Percentiles rank a stretch among this genome's conserved stretches.
Evolutionary conservation across 1,140 invertebrate species (phyloP).

Genomic region (Drosophila watanabei): DNA sequence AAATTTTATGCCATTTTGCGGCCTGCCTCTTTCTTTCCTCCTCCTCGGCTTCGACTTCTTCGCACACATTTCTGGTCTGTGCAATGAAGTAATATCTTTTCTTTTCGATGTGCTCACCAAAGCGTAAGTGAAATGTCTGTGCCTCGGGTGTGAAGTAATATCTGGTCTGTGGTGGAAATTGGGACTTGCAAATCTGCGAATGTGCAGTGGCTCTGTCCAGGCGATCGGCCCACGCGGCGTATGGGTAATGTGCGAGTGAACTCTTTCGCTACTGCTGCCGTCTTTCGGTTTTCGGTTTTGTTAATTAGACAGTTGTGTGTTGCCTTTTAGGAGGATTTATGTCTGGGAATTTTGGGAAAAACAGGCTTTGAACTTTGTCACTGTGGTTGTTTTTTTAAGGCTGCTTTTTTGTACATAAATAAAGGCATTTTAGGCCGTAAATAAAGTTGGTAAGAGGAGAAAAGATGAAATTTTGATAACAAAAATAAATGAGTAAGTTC

Average conservation of each 20-base stretch:
- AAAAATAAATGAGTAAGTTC: background rate
- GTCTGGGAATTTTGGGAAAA: conserved; percentile 42
- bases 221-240: conserved; percentile 45
- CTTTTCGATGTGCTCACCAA: conserved; percentile 61
- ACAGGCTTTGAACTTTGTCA: conserved; percentile 17
- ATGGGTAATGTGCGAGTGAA: conserved; percentile 47
- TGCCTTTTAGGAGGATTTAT: conserved; percentile 48
- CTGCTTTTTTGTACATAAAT: background rate
- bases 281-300: conserved; percentile 22
- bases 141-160: conserved; percentile 63
- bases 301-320: conserved; percentile 51
- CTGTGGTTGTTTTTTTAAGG: background rate
- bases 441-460: background rate
- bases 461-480: background rate
- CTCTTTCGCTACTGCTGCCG: too few species aligned
- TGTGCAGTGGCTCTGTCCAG: conserved; percentile 39
- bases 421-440: background rate
- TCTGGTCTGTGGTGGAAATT: conserved; percentile 54
- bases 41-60: background rate
- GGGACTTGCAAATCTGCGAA: conserved; percentile 72
- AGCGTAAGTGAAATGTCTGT: conserved; percentile 72
- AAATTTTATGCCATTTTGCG: conserved; percentile 55
- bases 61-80: conserved; percentile 74
- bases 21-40: conserved; percentile 24
- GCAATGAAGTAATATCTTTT: conserved; percentile 84